Percentiles rank a stretch among this genome's conserved stretches.
These are phyloP conservation scores for Pristionchus pacificus DNA, from an alignment of 1,140 invertebrate species.

Conservation along the genomic window DNA sequence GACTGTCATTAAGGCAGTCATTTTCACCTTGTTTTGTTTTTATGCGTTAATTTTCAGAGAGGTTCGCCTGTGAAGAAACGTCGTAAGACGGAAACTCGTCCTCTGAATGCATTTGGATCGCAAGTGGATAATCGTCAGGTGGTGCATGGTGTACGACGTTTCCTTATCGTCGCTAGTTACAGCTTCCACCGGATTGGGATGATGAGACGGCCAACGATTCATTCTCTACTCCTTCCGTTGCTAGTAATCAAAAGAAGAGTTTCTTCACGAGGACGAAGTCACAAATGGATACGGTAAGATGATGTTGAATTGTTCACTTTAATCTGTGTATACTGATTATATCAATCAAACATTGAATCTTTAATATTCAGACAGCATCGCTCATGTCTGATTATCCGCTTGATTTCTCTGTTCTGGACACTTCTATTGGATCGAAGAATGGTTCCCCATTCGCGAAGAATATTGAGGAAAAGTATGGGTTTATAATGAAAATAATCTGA, in stretches of 20 bases:
- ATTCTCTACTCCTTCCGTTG: slow-evolving; percentile 1
- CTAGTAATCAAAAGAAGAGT: not conserved
- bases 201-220: slow-evolving; percentile 13
- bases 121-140: not conserved
- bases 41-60: not conserved
- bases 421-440: slow-evolving; percentile 6
- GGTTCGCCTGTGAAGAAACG: not conserved
- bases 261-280: not conserved
- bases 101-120: too few relatives aligned
- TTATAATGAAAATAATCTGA: not conserved
- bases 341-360: slow-evolving; percentile 3
- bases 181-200: slow-evolving; percentile 8
- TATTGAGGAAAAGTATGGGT: slow-evolving; percentile 2
- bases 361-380: not conserved
- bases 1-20: not conserved
- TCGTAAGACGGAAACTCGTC: too few relatives aligned
- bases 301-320: not conserved
- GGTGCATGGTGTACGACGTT: not conserved
- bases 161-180: not conserved
- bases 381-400: slow-evolving; percentile 2
- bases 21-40: not conserved
- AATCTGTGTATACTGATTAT: not conserved
- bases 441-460: slow-evolving; percentile 1
- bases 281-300: not conserved
- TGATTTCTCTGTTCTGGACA: slow-evolving; percentile 1